Conservation (phyloP, 2,797 vertebrate genomes). For the Eidolon dupreanum region DNA sequence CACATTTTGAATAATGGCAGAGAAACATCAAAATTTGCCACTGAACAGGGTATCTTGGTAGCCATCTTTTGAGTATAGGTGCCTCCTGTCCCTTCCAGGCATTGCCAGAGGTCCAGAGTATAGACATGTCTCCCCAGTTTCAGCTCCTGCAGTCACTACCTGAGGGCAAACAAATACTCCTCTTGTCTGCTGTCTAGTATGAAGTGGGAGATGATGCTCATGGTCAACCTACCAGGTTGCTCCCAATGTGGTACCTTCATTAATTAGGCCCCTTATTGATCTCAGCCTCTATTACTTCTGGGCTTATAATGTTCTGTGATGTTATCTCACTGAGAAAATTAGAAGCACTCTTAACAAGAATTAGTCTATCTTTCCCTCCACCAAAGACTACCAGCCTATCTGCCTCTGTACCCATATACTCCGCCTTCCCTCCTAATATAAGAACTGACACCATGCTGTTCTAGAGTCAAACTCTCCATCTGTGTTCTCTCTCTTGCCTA, state of each 20-base stretch:
- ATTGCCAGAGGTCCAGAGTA: not conserved
- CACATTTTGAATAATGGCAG: not conserved
- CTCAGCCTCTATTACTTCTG: not conserved
- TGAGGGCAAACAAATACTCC: not conserved
- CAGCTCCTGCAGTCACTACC: not conserved
- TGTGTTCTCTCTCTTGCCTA: not conserved
- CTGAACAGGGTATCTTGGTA: not conserved
- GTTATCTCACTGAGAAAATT: not conserved
- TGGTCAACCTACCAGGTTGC: not conserved
- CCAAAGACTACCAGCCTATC: not conserved
- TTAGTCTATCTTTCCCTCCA: not conserved
- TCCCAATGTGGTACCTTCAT: not conserved
- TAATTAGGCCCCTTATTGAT: not conserved
- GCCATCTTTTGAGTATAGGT: not conserved
- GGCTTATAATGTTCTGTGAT: not conserved
- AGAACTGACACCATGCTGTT: not conserved
- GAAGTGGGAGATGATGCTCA: not conserved
- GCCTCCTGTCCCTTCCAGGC: not conserved
- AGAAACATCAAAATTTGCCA: not conserved
- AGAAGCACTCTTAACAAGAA: not conserved
- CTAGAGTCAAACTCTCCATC: not conserved
- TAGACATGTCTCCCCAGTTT: not conserved
- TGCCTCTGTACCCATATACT: not conserved
- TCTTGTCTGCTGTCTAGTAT: not conserved
- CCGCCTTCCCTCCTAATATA: not conserved